Evolutionary conservation across 2,888 invertebrate genomes (phyloP), one percentile per base, ranked within the genome.

Genomic region (Chironomus riparius): DNA sequence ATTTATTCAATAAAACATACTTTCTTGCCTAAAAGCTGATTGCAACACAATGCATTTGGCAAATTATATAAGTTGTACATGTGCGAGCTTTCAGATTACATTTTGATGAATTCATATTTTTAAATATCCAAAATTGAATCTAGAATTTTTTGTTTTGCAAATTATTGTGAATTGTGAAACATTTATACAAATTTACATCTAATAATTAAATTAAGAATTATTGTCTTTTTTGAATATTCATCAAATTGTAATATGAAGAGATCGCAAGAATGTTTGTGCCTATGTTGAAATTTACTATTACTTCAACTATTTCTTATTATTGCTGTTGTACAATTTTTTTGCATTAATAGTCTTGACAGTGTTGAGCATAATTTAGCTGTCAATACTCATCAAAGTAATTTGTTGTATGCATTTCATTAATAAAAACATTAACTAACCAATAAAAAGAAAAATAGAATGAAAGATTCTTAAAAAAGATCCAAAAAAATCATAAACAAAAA

Each of bases 31-130:
- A 47, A 47, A 65, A 74, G 74, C 68, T 74, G 68, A 74, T 74
- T 74, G 74, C 74, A 74, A 74, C 74, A 68, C 65, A 74, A 65
- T 62, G 65, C 68, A 74, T 74, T 74, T 74, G 62, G 74, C 47
- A 68, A 56, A 38, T 22, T 24, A 71, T n/a, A 61, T 70, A 47
- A 48, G 10, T 65, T 18, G n/a, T 65, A 48, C 13, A 70, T 70
- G 18, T 18, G 38, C 38, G 38, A 38, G 38, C 38, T 38, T 38
- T 38, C 38, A 38, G 38, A 38, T 38, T 38, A 38, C 38, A 38
- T 38, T 38, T 38, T 38, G 38, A 38, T 38, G 38, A 10, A 38
- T 10, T 7, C 1, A 4, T 10, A 4, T 38, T 38, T 38, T 38
- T 38, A 10, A 1, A 0, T 10, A 4, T 38, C 1, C 10, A 38